These are phyloP conservation scores for Ophion ventricosus DNA, from an alignment of 2,888 invertebrate genomes.

Conservation along the genomic window DNA sequence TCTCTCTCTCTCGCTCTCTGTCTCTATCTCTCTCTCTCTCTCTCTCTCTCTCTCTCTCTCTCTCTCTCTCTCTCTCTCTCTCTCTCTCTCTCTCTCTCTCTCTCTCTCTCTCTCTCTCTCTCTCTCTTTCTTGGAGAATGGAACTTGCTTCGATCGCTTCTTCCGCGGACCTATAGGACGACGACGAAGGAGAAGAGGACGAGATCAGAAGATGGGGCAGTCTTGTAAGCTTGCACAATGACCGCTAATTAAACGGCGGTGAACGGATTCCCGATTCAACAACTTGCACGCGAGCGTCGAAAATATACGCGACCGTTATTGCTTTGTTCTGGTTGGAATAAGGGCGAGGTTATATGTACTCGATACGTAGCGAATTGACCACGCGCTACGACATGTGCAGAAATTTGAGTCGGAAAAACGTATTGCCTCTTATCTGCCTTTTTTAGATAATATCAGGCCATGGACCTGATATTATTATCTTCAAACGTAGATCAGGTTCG, in stretches of 20 bases:
- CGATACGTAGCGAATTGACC: conserved; percentile 23
- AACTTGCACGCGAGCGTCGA: conserved; percentile 29
- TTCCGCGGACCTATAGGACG: conserved; percentile 16
- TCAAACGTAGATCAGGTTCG: too few species aligned
- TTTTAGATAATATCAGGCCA: too few species aligned
- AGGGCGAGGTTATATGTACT: conserved; percentile 66
- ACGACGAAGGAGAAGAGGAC: conserved; percentile 21
- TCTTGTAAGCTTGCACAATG: conserved; percentile 75
- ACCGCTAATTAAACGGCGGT: conserved; percentile 82
- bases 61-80: conserved; percentile 31
- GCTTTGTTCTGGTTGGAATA: conserved; percentile 79
- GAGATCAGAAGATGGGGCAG: conserved; percentile 9
- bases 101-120: conserved; percentile 41
- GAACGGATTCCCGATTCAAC: conserved; percentile 57
- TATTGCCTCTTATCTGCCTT: too few species aligned
- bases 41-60: conserved; percentile 39
- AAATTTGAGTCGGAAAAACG: too few species aligned
- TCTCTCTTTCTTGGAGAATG: conserved; percentile 31
- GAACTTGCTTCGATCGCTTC: conserved; percentile 16
- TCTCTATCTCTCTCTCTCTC: conserved; percentile 39
- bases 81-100: conserved; percentile 34
- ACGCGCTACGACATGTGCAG: conserved; percentile 21
- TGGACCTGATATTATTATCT: too few species aligned
- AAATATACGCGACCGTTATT: conserved; percentile 80
- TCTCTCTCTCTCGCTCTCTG: conserved; percentile 39